phyloP scores from a whole-genome alignment of 2,797 vertebrate genomes.

The Argentina silus region DNA sequence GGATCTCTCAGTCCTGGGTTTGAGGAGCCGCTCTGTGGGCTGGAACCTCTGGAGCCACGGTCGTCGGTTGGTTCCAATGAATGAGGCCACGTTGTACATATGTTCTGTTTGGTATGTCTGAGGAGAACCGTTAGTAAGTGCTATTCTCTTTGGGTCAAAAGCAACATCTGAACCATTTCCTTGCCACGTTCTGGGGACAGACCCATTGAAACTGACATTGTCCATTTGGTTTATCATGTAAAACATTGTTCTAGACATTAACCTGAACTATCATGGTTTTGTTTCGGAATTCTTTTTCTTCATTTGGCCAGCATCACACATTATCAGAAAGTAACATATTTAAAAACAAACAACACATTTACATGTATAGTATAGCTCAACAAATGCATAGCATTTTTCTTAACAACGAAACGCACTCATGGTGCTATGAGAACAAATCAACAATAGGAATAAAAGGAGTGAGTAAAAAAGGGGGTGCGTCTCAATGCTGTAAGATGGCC shows the following conservation, averaged over 20 bases:
- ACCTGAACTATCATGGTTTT: no score
- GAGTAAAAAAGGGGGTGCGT: neutral
- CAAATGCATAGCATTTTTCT: conserved; percentile 86
- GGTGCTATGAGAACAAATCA: conserved; percentile 61
- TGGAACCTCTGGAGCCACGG: neutral
- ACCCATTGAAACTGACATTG: no score
- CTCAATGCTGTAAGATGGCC: neutral
- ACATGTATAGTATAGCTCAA: conserved; percentile 71
- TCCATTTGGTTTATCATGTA: no score
- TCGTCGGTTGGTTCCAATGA: no score
- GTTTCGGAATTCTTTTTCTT: no score
- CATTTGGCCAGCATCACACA: conserved; percentile 26
- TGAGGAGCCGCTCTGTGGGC: neutral
- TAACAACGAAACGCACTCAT: conserved; percentile 69
- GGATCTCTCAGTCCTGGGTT: neutral
- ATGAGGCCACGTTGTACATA: no score
- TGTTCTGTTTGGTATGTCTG: neutral
- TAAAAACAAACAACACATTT: conserved; percentile 57
- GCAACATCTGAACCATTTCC: neutral
- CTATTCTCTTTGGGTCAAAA: neutral
- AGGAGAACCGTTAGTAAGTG: neutral
- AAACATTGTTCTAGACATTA: no score
- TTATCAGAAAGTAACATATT: conserved; percentile 44
- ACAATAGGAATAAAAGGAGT: neutral
- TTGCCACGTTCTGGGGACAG: no score